A percentile compares a stretch with the other conserved stretches of the same genome.
These are phyloP conservation scores for Alligator mississippiensis DNA, from an alignment of 2,113 vertebrate genomes.

Conservation along the genomic window DNA sequence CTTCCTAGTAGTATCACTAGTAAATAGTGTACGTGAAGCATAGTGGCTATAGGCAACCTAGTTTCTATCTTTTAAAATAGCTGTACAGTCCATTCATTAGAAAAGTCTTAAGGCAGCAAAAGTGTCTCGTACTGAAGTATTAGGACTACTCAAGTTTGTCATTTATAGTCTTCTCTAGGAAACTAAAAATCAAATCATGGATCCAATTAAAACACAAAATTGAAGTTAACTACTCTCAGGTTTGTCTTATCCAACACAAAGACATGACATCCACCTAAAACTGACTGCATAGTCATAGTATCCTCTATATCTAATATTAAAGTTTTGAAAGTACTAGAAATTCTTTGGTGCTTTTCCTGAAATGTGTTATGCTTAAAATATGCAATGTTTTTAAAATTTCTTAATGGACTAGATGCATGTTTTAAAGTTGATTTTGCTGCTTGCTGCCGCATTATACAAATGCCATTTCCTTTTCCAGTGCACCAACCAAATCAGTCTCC, in stretches of 20 bases:
- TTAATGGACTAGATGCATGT: no score
- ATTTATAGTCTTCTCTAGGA: neutral
- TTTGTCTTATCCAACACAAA: neutral
- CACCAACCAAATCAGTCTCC: fast-evolving
- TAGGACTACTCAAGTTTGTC: neutral
- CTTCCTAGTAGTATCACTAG: neutral
- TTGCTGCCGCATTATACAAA: no score
- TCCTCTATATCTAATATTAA: neutral
- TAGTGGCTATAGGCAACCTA: neutral
- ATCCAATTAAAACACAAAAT: neutral
- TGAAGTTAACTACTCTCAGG: neutral
- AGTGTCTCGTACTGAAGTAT: neutral
- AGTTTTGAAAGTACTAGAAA: neutral
- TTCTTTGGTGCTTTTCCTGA: neutral
- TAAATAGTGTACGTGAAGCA: neutral
- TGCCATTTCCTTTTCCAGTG: neutral
- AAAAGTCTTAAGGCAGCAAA: neutral
- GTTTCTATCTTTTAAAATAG: neutral
- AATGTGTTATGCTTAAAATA: neutral
- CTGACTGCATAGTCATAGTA: neutral
- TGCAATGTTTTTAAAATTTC: neutral
- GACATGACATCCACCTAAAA: neutral
- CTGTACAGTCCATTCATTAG: neutral
- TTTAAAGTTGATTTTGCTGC: no score
- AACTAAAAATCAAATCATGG: neutral